A percentile compares a stretch with the other conserved stretches of the same genome.
Conservation (phyloP, 2,888 invertebrate species). For the Noctua pronuba region DNA sequence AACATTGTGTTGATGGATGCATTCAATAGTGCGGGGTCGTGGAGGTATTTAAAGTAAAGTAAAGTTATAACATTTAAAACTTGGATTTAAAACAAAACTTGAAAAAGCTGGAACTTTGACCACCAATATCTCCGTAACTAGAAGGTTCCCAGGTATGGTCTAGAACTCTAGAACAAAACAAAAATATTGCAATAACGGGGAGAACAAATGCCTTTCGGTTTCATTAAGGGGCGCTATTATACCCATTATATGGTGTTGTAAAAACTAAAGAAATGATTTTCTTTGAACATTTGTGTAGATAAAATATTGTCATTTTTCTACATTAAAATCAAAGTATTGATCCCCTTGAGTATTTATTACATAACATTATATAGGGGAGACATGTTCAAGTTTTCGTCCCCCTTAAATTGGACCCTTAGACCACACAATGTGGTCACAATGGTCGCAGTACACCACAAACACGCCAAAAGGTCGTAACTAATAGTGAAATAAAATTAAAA, state of each 20-base stretch:
- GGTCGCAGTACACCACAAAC: conserved; percentile 22
- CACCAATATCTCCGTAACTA: too few species aligned
- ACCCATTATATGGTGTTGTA: background rate
- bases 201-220: too few species aligned
- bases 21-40: too few species aligned
- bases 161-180: too few species aligned
- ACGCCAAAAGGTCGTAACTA: conserved; percentile 7
- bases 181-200: too few species aligned
- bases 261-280: background rate
- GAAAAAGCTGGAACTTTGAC: too few species aligned
- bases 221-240: too few species aligned
- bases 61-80: too few species aligned
- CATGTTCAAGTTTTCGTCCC: background rate
- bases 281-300: background rate
- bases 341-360: background rate
- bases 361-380: background rate
- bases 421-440: conserved; percentile 7
- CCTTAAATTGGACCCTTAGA: background rate
- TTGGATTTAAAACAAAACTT: too few species aligned
- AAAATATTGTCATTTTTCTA: background rate
- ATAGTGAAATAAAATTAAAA: conserved; percentile 12
- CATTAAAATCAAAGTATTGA: background rate
- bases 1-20: too few species aligned
- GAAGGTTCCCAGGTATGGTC: too few species aligned
- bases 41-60: too few species aligned